Conservation (phyloP, 2,888 invertebrate species). For the Aspidapion aeneum region DNA sequence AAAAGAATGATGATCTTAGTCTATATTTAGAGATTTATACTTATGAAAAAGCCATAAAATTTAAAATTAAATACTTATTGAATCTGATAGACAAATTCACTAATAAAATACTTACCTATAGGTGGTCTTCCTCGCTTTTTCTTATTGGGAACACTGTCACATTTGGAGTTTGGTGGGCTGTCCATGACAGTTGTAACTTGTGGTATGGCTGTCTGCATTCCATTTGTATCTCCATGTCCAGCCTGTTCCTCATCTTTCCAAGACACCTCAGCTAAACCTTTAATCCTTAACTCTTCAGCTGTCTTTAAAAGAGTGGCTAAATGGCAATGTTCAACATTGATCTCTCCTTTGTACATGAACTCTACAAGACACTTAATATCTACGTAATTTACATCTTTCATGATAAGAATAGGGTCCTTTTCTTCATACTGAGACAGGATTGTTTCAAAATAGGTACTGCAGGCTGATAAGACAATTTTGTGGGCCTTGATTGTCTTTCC, state of each 20-base stretch:
- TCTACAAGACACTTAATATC: constrained; percentile 88
- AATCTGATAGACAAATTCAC: background rate
- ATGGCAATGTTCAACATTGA: constrained; percentile 89
- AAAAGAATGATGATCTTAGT: constrained; percentile 7
- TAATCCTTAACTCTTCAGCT: constrained; percentile 88
- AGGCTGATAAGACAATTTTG: constrained; percentile 86
- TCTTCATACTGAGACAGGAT: constrained; percentile 79
- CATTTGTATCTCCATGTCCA: constrained; percentile 37
- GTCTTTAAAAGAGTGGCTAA: constrained; percentile 84
- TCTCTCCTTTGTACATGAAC: constrained; percentile 95
- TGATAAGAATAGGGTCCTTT: constrained; percentile 77
- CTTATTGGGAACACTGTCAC: constrained; percentile 48
- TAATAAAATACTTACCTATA: constrained; percentile 37
- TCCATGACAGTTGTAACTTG: constrained; percentile 48
- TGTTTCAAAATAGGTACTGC: constrained; percentile 88
- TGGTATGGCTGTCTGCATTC: constrained; percentile 43
- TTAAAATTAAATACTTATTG: constrained; percentile 2
- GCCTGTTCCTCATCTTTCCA: constrained; percentile 64
- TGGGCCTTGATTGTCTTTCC: constrained; percentile 74
- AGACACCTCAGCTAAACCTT: constrained; percentile 86
- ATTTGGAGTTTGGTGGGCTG: constrained; percentile 34
- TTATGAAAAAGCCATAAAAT: background rate
- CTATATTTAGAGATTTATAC: background rate
- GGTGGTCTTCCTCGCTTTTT: constrained; percentile 66
- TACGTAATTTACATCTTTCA: constrained; percentile 87